phyloP scores from a whole-genome alignment of 2,113 vertebrate species.

The Sapayoa aenigma region DNA sequence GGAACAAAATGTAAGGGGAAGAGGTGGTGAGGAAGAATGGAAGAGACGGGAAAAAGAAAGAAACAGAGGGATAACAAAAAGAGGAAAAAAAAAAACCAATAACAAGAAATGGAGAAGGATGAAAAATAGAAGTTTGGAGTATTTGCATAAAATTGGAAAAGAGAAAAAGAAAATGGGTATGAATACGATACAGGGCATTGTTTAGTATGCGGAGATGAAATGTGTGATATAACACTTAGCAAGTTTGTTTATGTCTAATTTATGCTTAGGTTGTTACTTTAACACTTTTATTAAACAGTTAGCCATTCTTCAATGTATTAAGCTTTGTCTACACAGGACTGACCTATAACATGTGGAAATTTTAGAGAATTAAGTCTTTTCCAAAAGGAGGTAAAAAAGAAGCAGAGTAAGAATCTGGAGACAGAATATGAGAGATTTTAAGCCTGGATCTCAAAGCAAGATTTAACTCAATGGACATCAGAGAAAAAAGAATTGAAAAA shows the following conservation, averaged over 20 bases:
- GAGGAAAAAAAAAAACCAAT: background rate
- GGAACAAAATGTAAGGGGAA: background rate
- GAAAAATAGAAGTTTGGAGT: background rate
- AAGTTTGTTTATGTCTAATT: background rate
- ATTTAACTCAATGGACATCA: background rate
- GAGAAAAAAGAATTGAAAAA: background rate
- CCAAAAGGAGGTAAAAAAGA: background rate
- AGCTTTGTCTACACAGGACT: background rate
- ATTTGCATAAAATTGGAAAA: background rate
- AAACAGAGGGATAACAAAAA: background rate
- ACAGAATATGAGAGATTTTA: background rate
- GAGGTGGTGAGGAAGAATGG: fast-evolving
- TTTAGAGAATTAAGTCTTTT: background rate
- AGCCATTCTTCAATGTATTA: background rate
- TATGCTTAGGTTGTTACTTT: background rate
- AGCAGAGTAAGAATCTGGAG: background rate
- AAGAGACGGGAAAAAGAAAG: background rate
- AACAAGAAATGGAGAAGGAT: background rate
- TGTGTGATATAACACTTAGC: background rate
- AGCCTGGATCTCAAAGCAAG: background rate
- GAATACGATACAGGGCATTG: background rate
- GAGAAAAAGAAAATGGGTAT: background rate
- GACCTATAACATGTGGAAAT: background rate
- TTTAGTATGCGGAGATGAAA: background rate
- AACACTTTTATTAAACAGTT: background rate